Conservation (phyloP, 2,888 invertebrate species). For the Acanthococcus lagerstroemiae region DNA sequence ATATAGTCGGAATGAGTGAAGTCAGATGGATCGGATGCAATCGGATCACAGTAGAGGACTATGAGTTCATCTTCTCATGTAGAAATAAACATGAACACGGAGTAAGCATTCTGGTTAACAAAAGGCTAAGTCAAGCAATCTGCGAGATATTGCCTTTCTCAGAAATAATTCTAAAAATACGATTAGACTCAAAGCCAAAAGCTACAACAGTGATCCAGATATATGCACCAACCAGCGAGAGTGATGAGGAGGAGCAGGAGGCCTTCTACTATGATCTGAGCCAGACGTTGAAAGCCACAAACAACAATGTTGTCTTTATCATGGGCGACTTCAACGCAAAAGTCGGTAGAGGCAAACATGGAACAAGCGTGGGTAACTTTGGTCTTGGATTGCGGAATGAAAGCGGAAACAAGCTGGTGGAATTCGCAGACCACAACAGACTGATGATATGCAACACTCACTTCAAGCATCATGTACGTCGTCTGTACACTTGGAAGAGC, state of each 20-base stretch:
- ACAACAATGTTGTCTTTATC: background rate
- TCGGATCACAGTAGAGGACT: background rate
- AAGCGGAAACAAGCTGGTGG: too few relatives aligned
- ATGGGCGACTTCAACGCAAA: background rate
- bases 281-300: background rate
- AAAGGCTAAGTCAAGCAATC: background rate
- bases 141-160: background rate
- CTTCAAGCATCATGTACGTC: background rate
- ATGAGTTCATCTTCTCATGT: background rate
- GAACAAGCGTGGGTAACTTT: background rate
- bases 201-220: too few relatives aligned
- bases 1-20: background rate
- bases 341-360: background rate
- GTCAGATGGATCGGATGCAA: background rate
- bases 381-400: too few relatives aligned
- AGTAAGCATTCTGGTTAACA: too few relatives aligned
- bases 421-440: too few relatives aligned
- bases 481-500: background rate
- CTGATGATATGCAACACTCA: too few relatives aligned
- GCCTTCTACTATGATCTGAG: background rate
- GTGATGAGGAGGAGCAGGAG: too few relatives aligned
- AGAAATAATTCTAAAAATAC: background rate
- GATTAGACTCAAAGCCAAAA: background rate
- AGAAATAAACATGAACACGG: background rate
- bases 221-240: too few relatives aligned